Percentiles rank a stretch among this genome's conserved stretches.
These are phyloP conservation scores for Drosophila yooni DNA, from an alignment of 2,888 invertebrate genomes.

Conservation along the genomic window DNA sequence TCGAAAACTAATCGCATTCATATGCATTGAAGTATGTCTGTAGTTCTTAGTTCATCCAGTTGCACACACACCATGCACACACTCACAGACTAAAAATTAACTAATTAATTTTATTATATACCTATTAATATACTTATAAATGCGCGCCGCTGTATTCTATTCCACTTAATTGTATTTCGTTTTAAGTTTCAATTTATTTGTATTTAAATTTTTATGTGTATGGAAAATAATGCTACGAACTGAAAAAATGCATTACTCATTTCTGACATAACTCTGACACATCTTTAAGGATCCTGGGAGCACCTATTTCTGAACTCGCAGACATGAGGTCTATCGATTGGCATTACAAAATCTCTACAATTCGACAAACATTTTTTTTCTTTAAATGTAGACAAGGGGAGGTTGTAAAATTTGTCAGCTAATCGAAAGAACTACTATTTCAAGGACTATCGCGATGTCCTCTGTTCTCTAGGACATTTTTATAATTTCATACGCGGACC, in stretches of 20 bases:
- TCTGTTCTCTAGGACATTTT: background rate
- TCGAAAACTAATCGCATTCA: background rate
- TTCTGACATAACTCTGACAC: background rate
- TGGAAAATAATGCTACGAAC: slow-evolving; percentile 33
- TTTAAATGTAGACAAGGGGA: background rate
- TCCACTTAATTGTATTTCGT: slow-evolving; percentile 70
- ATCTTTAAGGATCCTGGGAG: background rate
- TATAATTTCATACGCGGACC: background rate
- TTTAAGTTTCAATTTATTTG: slow-evolving; percentile 47
- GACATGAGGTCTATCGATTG: background rate
- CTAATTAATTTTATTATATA: slow-evolving; percentile 43
- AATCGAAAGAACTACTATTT: background rate
- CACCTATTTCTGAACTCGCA: background rate
- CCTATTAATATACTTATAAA: slow-evolving; percentile 24
- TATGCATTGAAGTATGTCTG: slow-evolving; percentile 32
- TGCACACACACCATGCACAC: slow-evolving; percentile 10
- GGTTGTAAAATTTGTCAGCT: background rate
- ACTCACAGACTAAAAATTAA: slow-evolving; percentile 9
- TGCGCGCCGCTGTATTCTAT: slow-evolving; percentile 74
- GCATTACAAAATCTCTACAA: background rate
- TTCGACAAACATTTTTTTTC: background rate
- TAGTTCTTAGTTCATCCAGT: slow-evolving; percentile 35
- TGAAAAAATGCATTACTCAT: background rate
- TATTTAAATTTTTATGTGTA: slow-evolving; percentile 31
- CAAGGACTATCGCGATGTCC: too few relatives aligned